Conservation (phyloP, 2,113 vertebrate species). For the Engystomops pustulosus region DNA sequence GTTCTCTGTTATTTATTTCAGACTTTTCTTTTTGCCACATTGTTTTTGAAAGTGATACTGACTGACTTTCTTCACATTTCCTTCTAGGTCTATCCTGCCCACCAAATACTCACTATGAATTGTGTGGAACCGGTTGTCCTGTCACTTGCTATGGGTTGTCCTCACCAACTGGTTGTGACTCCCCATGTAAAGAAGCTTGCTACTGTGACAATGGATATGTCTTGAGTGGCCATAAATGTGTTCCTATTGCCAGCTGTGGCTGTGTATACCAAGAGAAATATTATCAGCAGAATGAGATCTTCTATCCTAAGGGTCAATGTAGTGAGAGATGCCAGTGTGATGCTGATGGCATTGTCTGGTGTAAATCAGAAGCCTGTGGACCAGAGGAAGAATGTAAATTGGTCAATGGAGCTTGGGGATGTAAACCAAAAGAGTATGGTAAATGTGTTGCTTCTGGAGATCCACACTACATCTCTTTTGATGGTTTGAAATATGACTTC, state of each 20-base stretch:
- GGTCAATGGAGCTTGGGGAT: conserved; percentile 54
- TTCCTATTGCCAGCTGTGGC: conserved; percentile 65
- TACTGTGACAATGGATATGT: conserved; percentile 67
- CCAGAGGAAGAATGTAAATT: conserved; percentile 24
- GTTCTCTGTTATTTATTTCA: conserved; percentile 39
- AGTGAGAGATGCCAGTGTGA: conserved; percentile 54
- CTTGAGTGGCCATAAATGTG: conserved; percentile 67
- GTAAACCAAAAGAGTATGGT: conserved; percentile 35
- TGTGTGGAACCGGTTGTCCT: conserved; percentile 69
- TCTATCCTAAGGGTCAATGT: conserved; percentile 64
- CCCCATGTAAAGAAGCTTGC: conserved; percentile 64
- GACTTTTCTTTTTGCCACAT: too few relatives aligned
- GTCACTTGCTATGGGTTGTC: conserved; percentile 61
- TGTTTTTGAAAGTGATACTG: background rate
- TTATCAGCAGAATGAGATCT: conserved; percentile 60
- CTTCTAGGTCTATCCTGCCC: conserved; percentile 67
- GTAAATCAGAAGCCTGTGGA: conserved; percentile 47
- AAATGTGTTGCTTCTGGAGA: conserved; percentile 54
- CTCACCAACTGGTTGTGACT: conserved; percentile 51
- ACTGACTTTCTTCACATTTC: background rate
- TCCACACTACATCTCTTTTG: conserved; percentile 62
- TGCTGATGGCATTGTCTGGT: background rate
- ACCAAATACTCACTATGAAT: conserved; percentile 72
- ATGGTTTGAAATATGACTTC: conserved; percentile 60
- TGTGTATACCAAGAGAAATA: conserved; percentile 62